Evolutionary conservation across 2,113 vertebrate species (phyloP), one percentile per base, ranked within the genome.

Genomic region (Pygoscelis adeliae): DNA sequence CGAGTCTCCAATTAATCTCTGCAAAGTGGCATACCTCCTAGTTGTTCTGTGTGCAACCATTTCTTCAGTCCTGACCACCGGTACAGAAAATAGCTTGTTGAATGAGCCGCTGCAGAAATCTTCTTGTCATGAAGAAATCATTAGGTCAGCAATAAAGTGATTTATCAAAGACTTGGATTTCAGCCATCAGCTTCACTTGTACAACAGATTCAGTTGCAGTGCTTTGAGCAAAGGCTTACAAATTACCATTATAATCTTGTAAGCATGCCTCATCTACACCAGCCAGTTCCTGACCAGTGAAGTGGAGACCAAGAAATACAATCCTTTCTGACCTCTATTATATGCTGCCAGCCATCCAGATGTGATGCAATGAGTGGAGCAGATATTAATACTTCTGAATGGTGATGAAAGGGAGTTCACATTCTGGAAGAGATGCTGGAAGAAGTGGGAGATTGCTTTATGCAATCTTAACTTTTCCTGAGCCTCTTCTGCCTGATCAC

Each of bases 81-180:
- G 56, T 62, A 89, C 1, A 90, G 96, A 96, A 97, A 97, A 98
- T 34, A 90, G 62, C 94, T 91, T 89, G 78, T 71, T 96, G 96
- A 91, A 81, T 90, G 84, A 97, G 82, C 93, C 49, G 47, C 81
- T 92, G 84, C 76, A 96, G 95, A 93, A 96, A 96, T 97, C 78
- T 87, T 89, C 88, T 26, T 86, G 95, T 96, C 91, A 85, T 40
- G 95, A 97, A 97, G 94, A 89, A 79, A 87, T 97, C 91, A 94
- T 94, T 98, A 96, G 91, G 93, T 97, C 95, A 92, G 91, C 94
- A 97, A 83, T 78, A 90, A 96, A 92, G 94, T 63, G 90, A 98
- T 97, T 95, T 94, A 96, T 97, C 97, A 97, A 97, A 96, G 87
- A 19, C 76, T 87, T 96, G 91, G 89, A 79, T 59, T 94, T 89